Conservation (phyloP, 2,113 vertebrate genomes). For the Ariopsis seemanni region DNA sequence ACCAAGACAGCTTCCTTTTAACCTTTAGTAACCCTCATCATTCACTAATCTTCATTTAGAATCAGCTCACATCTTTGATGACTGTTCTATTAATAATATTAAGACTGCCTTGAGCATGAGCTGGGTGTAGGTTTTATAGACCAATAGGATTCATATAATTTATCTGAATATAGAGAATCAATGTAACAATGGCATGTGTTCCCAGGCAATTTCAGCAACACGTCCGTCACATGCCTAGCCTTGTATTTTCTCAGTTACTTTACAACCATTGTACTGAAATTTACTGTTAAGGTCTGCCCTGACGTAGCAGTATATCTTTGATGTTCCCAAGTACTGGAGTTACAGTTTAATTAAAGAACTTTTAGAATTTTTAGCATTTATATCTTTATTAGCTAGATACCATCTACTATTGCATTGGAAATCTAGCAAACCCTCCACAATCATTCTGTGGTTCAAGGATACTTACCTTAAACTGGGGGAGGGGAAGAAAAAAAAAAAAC, state of each 20-base stretch:
- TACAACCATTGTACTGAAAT: neutral
- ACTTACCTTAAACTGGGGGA: neutral
- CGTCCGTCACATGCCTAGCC: neutral
- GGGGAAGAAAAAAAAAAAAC: no score
- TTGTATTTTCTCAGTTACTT: neutral
- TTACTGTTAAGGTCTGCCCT: neutral
- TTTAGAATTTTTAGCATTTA: no score
- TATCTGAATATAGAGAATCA: neutral
- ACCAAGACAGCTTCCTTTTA: neutral
- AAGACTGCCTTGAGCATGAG: neutral
- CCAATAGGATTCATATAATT: neutral
- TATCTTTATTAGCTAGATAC: neutral
- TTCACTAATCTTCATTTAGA: neutral
- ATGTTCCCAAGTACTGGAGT: neutral
- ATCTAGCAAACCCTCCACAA: neutral
- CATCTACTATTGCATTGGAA: neutral
- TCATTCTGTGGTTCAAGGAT: neutral
- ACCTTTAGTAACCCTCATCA: neutral
- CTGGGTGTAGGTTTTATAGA: neutral
- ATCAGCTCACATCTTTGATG: neutral
- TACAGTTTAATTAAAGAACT: no score
- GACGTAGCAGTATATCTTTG: neutral
- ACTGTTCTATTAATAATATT: neutral
- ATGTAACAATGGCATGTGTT: neutral
- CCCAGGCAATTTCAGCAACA: neutral